Conservation (phyloP, 2,797 vertebrate genomes). For the Sebastes umbrosus region DNA sequence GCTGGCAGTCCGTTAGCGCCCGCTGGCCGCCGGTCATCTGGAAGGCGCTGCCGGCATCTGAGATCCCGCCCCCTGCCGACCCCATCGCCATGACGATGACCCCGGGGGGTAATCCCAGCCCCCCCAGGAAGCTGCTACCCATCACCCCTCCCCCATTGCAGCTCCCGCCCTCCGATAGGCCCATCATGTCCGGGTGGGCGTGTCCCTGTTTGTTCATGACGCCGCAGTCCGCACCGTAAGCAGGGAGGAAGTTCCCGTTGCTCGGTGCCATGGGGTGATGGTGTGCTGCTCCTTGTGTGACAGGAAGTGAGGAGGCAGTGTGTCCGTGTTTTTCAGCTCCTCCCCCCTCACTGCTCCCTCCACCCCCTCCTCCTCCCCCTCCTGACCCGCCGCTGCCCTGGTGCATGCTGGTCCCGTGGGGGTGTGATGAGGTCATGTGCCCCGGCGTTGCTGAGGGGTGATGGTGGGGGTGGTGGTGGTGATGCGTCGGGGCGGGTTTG, state of each 20-base stretch:
- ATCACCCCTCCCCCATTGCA: slow-evolving; percentile 83
- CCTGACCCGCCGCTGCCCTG: slow-evolving; percentile 45
- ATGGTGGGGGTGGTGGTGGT: slow-evolving; percentile 68
- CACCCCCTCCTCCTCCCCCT: slow-evolving; percentile 36
- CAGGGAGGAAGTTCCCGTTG: slow-evolving; percentile 77
- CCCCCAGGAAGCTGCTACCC: slow-evolving; percentile 89
- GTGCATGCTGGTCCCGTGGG: slow-evolving; percentile 66
- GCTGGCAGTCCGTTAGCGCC: slow-evolving; percentile 91
- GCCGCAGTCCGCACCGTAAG: slow-evolving; percentile 71
- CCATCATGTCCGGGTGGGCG: slow-evolving; percentile 77
- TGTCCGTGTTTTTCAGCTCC: slow-evolving; percentile 68
- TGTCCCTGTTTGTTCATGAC: slow-evolving; percentile 90
- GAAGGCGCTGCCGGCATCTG: slow-evolving; percentile 89
- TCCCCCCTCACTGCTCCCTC: slow-evolving; percentile 48
- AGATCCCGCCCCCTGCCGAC: slow-evolving; percentile 83
- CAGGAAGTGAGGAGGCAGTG: slow-evolving; percentile 60
- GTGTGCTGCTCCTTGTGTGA: slow-evolving; percentile 58
- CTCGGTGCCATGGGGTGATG: slow-evolving; percentile 70
- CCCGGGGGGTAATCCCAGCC: slow-evolving; percentile 91
- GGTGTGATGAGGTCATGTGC: slow-evolving; percentile 65
- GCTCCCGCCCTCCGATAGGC: slow-evolving; percentile 69
- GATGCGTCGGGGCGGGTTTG: slow-evolving; percentile 59
- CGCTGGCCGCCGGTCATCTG: slow-evolving; percentile 86
- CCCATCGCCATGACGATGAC: slow-evolving; percentile 95
- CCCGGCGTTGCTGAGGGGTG: slow-evolving; percentile 46